A percentile compares a stretch with the other conserved stretches of the same genome.
Conservation (phyloP, 2,113 vertebrate genomes). For the Pterocles orientalis region DNA sequence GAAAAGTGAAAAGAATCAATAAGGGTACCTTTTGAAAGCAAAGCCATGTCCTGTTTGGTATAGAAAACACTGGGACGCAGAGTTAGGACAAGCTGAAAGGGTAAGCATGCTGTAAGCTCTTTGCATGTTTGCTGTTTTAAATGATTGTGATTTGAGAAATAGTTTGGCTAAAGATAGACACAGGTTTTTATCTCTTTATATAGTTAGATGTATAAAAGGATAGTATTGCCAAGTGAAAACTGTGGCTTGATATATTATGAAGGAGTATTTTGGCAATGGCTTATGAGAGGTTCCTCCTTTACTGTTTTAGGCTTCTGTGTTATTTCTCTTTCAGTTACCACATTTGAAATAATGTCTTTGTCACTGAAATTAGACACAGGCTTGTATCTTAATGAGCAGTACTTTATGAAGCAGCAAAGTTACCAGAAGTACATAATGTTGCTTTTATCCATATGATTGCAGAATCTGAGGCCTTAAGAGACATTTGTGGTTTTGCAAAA, state of each 20-base stretch:
- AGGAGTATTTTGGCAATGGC: background rate
- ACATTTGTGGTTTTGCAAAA: background rate
- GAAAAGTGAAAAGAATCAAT: slow-evolving; percentile 38
- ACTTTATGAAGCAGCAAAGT: background rate
- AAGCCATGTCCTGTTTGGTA: background rate
- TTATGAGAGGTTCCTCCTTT: background rate
- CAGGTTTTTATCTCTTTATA: background rate
- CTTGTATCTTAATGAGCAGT: background rate
- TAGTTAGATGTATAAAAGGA: background rate
- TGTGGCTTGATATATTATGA: background rate
- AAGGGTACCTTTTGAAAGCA: slow-evolving; percentile 24
- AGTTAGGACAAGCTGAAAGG: slow-evolving; percentile 8
- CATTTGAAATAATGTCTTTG: background rate
- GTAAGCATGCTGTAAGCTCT: background rate
- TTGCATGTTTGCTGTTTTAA: background rate
- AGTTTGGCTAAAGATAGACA: background rate
- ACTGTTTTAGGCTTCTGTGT: fast-evolving
- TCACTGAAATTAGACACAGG: background rate
- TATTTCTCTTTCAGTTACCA: background rate
- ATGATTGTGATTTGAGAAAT: background rate
- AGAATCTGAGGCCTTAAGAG: background rate
- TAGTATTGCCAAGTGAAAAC: background rate
- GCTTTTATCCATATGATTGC: background rate
- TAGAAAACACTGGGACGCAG: background rate
- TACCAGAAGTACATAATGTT: background rate